Percentiles rank a stretch among this genome's conserved stretches.
These are phyloP conservation scores for Microcebus lehilahytsara DNA, from an alignment of 2,113 vertebrate genomes.

Conservation along the genomic window DNA sequence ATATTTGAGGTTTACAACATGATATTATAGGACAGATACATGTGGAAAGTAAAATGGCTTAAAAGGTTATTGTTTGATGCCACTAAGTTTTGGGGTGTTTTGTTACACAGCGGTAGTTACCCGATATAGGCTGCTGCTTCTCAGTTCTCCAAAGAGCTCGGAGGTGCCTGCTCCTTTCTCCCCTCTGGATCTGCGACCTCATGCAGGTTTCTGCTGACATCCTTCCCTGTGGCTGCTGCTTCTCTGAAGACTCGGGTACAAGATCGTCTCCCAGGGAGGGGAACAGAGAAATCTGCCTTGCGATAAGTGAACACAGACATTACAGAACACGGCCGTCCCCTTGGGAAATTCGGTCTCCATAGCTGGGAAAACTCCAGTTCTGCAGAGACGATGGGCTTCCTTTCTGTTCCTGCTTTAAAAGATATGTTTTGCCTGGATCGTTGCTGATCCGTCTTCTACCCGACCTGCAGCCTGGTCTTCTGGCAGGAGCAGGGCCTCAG, in stretches of 20 bases:
- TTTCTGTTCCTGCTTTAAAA: background rate
- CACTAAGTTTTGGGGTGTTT: background rate
- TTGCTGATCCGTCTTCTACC: too few relatives aligned
- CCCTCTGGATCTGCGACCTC: background rate
- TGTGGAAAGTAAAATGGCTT: background rate
- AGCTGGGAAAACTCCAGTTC: conserved; percentile 12
- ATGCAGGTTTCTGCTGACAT: background rate
- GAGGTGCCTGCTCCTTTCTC: background rate
- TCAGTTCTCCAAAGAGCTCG: background rate
- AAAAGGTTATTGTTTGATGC: background rate
- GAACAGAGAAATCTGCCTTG: background rate
- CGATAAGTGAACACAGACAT: background rate
- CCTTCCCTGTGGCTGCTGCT: background rate
- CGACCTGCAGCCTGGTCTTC: background rate
- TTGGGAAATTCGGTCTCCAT: conserved; percentile 7
- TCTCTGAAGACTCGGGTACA: background rate
- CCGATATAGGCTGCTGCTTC: background rate
- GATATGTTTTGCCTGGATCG: background rate
- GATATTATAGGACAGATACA: background rate
- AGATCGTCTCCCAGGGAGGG: background rate
- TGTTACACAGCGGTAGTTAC: background rate
- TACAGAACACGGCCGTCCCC: background rate
- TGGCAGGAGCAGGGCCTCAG: background rate
- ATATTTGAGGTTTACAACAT: background rate
- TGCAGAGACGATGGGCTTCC: conserved; percentile 5